phyloP scores from a whole-genome alignment of 2,797 vertebrate species.

The Philypnodon macrostomus region DNA sequence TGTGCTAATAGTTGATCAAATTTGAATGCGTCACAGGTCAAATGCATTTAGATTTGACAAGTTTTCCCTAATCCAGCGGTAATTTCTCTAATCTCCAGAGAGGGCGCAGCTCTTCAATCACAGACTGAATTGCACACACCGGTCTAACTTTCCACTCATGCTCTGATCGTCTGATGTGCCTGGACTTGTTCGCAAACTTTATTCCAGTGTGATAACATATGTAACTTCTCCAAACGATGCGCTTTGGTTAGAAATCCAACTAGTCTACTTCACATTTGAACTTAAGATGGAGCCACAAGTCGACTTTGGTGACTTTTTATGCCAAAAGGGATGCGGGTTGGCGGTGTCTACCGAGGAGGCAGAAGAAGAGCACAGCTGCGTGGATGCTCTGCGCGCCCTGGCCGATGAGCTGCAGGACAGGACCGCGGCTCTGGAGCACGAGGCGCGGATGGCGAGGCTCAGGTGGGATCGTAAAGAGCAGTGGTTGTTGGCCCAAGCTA shows the following conservation, averaged over 20 bases:
- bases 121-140: constrained; percentile 27
- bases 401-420: constrained; percentile 49
- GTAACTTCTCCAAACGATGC: constrained; percentile 24
- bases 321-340: constrained; percentile 63
- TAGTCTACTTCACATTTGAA: constrained; percentile 15
- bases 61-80: neutral
- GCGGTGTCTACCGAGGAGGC: constrained; percentile 22
- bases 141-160: constrained; percentile 22
- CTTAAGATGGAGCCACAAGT: constrained; percentile 42
- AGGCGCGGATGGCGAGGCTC: constrained; percentile 52
- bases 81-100: constrained; percentile 12
- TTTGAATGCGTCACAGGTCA: too few relatives aligned
- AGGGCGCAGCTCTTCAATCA: constrained; percentile 23
- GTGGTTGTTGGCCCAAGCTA: constrained; percentile 66
- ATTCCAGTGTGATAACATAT: neutral
- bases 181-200: constrained; percentile 33
- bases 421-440: constrained; percentile 44
- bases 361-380: constrained; percentile 49
- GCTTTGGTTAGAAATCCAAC: constrained; percentile 32
- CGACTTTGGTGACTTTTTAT: constrained; percentile 28
- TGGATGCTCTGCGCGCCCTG: constrained; percentile 56
- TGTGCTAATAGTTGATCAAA: too few relatives aligned
- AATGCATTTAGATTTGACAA: too few relatives aligned
- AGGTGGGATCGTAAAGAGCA: constrained; percentile 70
- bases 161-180: constrained; percentile 16